Evolutionary conservation across 2,113 vertebrate species (phyloP).

Genomic region (Ophiodon elongatus): DNA sequence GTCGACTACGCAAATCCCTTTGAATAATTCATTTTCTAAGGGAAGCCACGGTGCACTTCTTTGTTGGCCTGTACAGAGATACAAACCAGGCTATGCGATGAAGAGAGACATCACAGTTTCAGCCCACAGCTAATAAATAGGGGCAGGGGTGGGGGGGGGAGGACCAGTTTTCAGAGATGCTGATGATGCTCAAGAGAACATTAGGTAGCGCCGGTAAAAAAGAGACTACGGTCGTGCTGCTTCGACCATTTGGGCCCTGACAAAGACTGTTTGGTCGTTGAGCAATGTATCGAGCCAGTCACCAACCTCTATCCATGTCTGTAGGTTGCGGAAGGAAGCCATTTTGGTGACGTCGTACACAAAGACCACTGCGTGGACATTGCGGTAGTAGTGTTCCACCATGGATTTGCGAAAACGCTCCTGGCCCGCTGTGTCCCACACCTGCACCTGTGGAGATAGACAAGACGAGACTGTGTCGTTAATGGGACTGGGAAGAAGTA

Average conservation of each 20-base stretch:
- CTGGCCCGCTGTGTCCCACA: constrained; percentile 98
- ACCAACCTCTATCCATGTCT: constrained; percentile 90
- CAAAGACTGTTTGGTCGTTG: not conserved
- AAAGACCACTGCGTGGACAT: constrained; percentile 95
- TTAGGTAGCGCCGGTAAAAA: not conserved
- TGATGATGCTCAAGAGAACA: not conserved
- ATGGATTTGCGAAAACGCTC: constrained; percentile 97
- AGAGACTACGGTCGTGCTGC: not conserved
- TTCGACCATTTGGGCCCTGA: not conserved
- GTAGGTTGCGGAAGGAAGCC: constrained; percentile 95
- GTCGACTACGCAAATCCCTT: not conserved
- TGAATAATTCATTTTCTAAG: constrained; percentile 7
- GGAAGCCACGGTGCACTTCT: not conserved
- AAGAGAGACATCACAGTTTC: constrained; percentile 2
- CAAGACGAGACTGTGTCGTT: not conserved
- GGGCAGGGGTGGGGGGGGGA: too few relatives aligned
- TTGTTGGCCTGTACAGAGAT: not conserved
- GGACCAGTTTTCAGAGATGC: not conserved
- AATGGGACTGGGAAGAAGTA: not conserved
- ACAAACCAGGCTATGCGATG: not conserved
- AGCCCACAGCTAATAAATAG: not conserved
- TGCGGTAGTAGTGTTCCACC: constrained; percentile 98
- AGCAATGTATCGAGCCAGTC: not conserved
- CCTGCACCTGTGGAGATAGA: constrained; percentile 88
- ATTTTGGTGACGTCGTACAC: constrained; percentile 98